A percentile compares a stretch with the other conserved stretches of the same genome.
phyloP scores from a whole-genome alignment of 2,888 invertebrate genomes.

The Falcaria lacertinaria region DNA sequence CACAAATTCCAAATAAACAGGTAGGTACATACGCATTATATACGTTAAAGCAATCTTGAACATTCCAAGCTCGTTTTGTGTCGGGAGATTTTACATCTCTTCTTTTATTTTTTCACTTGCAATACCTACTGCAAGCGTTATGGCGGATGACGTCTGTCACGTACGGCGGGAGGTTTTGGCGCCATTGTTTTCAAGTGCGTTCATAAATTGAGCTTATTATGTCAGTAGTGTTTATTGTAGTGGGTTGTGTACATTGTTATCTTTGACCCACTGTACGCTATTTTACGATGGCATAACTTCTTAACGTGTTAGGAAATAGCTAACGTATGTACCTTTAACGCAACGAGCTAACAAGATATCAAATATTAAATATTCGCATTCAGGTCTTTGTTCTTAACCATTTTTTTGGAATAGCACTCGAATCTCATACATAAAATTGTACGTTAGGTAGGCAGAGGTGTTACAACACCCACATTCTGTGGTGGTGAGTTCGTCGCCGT shows the following conservation, averaged over 20 bases:
- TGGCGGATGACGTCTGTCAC: slow-evolving; percentile 7
- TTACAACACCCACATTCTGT: no score
- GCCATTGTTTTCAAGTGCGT: slow-evolving; percentile 14
- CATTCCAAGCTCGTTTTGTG: slow-evolving; percentile 38
- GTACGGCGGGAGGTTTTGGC: slow-evolving; percentile 29
- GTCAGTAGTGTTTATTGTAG: not conserved
- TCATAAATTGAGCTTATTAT: not conserved
- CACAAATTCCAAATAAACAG: slow-evolving; percentile 50
- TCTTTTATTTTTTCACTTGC: slow-evolving; percentile 17
- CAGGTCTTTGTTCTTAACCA: no score
- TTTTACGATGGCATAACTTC: not conserved
- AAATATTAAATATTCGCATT: no score
- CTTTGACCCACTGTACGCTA: not conserved
- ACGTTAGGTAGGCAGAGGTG: no score
- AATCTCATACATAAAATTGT: no score
- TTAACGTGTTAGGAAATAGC: not conserved
- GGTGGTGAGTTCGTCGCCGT: no score
- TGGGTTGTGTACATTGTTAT: not conserved
- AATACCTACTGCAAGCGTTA: slow-evolving; percentile 1
- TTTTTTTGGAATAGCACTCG: no score
- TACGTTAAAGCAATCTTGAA: slow-evolving; percentile 34
- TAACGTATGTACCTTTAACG: not conserved
- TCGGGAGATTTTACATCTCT: slow-evolving; percentile 43
- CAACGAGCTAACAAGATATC: no score
- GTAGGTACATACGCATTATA: slow-evolving; percentile 49